Percentiles rank a stretch among this genome's conserved stretches.
Conservation (phyloP, 2,113 vertebrate genomes). For the Pristiophorus japonicus region DNA sequence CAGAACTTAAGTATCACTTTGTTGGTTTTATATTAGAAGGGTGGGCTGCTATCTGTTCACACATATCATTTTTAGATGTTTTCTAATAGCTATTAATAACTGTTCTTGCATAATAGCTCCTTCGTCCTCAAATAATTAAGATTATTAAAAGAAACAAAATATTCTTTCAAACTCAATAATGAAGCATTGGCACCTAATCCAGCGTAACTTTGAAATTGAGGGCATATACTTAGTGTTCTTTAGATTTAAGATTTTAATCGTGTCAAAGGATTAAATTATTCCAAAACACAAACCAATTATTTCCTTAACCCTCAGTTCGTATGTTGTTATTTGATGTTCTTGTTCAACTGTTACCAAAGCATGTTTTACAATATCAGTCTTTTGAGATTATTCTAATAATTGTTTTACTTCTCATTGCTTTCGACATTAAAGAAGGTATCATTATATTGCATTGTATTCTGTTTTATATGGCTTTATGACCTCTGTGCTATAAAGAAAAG, state of each 20-base stretch:
- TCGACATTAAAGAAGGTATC: neutral
- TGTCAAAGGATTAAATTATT: neutral
- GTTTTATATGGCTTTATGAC: conserved; percentile 28
- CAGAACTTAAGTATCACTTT: neutral
- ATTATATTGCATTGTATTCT: conserved; percentile 26
- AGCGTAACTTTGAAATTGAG: neutral
- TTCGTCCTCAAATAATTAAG: neutral
- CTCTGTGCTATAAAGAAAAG: conserved; percentile 39
- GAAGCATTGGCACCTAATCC: neutral
- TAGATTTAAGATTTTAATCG: neutral
- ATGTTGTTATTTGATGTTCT: neutral
- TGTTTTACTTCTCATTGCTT: neutral
- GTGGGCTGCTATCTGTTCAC: neutral
- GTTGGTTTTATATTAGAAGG: neutral
- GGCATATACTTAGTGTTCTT: neutral
- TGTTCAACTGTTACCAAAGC: conserved; percentile 25
- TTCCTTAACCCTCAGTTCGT: neutral
- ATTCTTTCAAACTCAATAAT: neutral
- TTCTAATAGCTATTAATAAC: neutral
- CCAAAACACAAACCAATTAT: neutral
- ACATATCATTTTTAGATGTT: neutral
- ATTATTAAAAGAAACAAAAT: neutral
- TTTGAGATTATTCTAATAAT: conserved; percentile 41
- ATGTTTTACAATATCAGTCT: conserved; percentile 48
- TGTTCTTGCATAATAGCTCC: neutral